These are phyloP conservation scores for Bucorvus abyssinicus DNA, from an alignment of 2,797 vertebrate species.

Conservation along the genomic window DNA sequence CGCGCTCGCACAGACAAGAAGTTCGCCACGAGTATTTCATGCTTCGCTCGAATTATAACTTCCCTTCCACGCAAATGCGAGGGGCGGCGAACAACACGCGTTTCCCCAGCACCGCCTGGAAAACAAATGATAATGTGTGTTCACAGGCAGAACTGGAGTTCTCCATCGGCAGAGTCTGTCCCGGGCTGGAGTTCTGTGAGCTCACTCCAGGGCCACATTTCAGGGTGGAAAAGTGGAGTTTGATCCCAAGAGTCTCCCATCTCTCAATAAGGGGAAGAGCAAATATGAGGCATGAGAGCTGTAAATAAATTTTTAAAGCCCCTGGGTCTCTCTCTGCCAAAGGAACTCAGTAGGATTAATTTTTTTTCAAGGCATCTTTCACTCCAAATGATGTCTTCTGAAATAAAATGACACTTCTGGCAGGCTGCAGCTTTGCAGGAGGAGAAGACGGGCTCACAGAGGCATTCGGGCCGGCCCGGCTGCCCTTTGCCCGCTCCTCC, in stretches of 20 bases:
- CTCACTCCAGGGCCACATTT: background rate
- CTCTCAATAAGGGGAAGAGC: background rate
- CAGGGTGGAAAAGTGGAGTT: background rate
- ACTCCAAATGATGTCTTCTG: background rate
- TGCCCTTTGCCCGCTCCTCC: background rate
- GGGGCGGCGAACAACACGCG: background rate
- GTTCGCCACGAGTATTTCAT: background rate
- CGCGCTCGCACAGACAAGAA: background rate
- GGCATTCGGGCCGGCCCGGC: accelerated
- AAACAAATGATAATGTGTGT: background rate
- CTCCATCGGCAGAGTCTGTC: background rate
- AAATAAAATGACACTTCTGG: background rate
- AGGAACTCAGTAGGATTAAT: background rate
- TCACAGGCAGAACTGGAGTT: background rate
- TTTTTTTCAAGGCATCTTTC: background rate
- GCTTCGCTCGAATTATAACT: background rate
- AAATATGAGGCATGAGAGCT: accelerated
- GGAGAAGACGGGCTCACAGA: accelerated
- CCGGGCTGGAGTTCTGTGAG: background rate
- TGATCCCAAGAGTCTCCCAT: background rate
- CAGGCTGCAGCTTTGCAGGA: background rate
- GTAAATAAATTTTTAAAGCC: background rate
- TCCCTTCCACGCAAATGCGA: background rate
- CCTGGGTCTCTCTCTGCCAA: background rate
- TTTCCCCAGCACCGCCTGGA: background rate